phyloP scores from a whole-genome alignment of 2,888 invertebrate genomes.

The Drosophila neonasuta region DNA sequence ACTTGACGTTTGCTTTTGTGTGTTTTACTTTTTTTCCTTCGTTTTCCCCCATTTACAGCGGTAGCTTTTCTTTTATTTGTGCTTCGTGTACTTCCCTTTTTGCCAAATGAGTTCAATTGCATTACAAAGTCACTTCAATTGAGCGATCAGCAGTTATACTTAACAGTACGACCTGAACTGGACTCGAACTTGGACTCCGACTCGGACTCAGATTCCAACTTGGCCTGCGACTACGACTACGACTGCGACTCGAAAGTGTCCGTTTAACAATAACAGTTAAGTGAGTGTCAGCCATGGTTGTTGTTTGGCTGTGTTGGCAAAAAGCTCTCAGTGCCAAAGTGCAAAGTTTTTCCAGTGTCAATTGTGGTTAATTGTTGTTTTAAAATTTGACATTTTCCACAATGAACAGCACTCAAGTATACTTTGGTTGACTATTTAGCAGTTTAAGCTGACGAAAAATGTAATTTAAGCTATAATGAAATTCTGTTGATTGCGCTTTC shows the following conservation, averaged over 20 bases:
- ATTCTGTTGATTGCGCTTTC: no score
- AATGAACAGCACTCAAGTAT: slow-evolving; percentile 3
- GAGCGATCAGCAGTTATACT: slow-evolving; percentile 54
- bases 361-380: slow-evolving; percentile 46
- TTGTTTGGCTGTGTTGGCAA: slow-evolving; percentile 3
- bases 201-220: slow-evolving; percentile 1
- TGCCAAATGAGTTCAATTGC: slow-evolving; percentile 69
- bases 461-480: not conserved
- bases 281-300: slow-evolving; percentile 32
- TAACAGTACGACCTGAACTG: slow-evolving; percentile 39
- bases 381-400: slow-evolving; percentile 3
- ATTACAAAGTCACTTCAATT: slow-evolving; percentile 66
- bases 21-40: slow-evolving; percentile 3
- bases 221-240: not conserved
- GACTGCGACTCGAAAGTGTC: slow-evolving; percentile 1
- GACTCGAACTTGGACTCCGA: not conserved
- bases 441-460: not conserved
- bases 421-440: not conserved
- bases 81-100: slow-evolving; percentile 10
- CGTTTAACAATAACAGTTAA: slow-evolving; percentile 44
- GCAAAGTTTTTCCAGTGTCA: slow-evolving; percentile 43
- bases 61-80: slow-evolving; percentile 5
- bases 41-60: slow-evolving; percentile 21
- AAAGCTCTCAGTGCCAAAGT: slow-evolving; percentile 34
- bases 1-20: slow-evolving; percentile 57